Evolutionary conservation across 30 jellyfish, hydroid and myxozoan genomes (phyloP).

Genomic region (Chrysaora quinquecirrha): DNA sequence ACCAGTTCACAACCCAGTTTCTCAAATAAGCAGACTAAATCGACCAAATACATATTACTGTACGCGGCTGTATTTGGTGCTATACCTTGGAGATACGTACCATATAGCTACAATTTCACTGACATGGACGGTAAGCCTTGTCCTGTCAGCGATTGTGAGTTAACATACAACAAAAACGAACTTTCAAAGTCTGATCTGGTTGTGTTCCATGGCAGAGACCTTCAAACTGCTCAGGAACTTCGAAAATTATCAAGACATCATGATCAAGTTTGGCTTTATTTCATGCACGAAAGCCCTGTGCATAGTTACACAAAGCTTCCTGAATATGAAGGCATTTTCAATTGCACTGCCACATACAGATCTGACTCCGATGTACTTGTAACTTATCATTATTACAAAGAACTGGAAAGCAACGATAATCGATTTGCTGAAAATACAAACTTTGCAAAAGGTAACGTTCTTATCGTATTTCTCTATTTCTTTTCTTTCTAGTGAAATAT

Average conservation of each 20-base stretch:
- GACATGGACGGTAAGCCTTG: slow-evolving; percentile 70
- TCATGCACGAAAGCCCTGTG: slow-evolving; percentile 92
- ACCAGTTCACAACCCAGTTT: no score
- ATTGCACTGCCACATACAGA: slow-evolving; percentile 87
- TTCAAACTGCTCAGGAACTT: slow-evolving; percentile 61
- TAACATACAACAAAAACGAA: slow-evolving; percentile 64
- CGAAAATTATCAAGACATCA: slow-evolving; percentile 20
- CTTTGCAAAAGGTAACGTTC: slow-evolving; percentile 75
- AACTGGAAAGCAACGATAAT: slow-evolving; percentile 20
- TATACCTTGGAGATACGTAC: slow-evolving; percentile 79
- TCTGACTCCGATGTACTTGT: slow-evolving; percentile 78
- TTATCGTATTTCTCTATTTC: background rate
- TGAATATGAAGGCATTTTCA: slow-evolving; percentile 56
- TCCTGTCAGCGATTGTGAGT: slow-evolving; percentile 63
- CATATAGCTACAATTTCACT: slow-evolving; percentile 70
- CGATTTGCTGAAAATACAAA: slow-evolving; percentile 14
- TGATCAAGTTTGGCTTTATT: slow-evolving; percentile 73
- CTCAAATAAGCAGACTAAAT: no score
- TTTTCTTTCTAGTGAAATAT: background rate
- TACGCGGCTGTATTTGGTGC: slow-evolving; percentile 82
- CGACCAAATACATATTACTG: slow-evolving; percentile 18
- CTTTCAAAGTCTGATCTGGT: slow-evolving; percentile 69
- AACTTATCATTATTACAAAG: slow-evolving; percentile 42
- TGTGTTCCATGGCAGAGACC: slow-evolving; percentile 87
- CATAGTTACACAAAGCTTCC: slow-evolving; percentile 21